Evolutionary conservation across 2,113 vertebrate genomes (phyloP).

Genomic region (Trichechus manatus): DNA sequence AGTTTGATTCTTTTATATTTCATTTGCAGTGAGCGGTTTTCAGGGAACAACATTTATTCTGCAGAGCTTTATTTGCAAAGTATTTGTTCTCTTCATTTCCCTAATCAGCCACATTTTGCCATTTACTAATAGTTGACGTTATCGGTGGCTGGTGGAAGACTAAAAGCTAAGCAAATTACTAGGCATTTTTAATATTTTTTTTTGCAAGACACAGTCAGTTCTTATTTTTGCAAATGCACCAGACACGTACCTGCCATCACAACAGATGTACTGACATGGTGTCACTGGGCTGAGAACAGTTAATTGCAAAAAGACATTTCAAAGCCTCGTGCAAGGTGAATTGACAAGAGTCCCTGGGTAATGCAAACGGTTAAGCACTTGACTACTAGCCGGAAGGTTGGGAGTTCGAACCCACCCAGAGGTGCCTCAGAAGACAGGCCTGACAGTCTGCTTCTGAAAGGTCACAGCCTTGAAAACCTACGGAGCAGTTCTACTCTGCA

Average conservation of each 20-base stretch:
- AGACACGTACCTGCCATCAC: not conserved
- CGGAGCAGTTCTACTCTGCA: too few relatives aligned
- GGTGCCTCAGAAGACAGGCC: too few relatives aligned
- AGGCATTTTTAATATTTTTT: not conserved
- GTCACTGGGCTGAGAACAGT: not conserved
- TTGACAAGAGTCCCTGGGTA: not conserved
- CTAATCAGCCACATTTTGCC: not conserved
- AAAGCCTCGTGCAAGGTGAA: not conserved
- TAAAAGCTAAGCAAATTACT: not conserved
- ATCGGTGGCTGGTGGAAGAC: not conserved
- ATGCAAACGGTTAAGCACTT: too few relatives aligned
- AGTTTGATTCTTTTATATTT: not conserved
- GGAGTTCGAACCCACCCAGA: too few relatives aligned
- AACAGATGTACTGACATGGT: not conserved
- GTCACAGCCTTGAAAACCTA: too few relatives aligned
- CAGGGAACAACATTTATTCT: not conserved
- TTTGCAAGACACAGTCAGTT: fast-evolving
- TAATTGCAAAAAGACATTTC: not conserved
- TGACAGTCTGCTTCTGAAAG: too few relatives aligned
- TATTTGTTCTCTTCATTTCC: not conserved
- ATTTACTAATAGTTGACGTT: not conserved
- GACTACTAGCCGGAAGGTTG: too few relatives aligned
- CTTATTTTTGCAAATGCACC: not conserved
- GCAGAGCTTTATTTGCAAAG: not conserved
- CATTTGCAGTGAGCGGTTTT: not conserved